Base-by-base conservation (phyloP, 2,888 invertebrate genomes). In the Xestia ashworthii region DNA sequence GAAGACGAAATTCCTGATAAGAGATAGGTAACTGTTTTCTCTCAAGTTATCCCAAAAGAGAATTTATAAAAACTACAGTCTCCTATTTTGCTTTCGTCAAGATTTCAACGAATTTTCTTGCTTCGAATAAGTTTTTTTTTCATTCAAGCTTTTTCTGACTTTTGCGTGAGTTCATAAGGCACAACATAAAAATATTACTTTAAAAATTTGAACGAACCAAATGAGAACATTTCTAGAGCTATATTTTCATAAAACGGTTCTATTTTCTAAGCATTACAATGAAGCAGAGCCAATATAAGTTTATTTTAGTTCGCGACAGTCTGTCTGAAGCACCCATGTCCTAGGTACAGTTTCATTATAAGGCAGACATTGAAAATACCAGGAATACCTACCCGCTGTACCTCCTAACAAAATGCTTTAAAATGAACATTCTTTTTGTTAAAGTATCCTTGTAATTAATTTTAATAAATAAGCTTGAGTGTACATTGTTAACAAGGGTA, bases 341-440 rank as follows among this genome's bases (percentile, higher is more conserved):
- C 74, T 82, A 85, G 79, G 76, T 81, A 87, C 84, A 82, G 83
- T 90, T 90, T 89, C 84, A 90, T 91, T 91, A 88, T 79, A 83
- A 86, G 84, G 76, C 79, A 86, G 80, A 83, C 73, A 62, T 53
- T 58, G 80, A 77, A 71, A 89, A 87, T 89, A 83, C 86, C 87
- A 84, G 79, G 76, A 88, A 90, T 90, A 85, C 84, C 82, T 87
- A 79, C 69, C 74, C 72, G 78, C 74, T 76, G 73, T 81, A 84
- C 74, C 82, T 74, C 48, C 74, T 88, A 90, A 84, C 87, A 83
- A 87, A 81, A 86, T 87, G 76, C 88, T 86, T 83, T 83, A 83
- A 90, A 91, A 90, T 90, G 85, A 88, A 89, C 87, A 88, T 92
- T 91, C 84, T 88, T 85, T 86, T 82, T 80, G 77, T 77, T 80